Percentiles rank a stretch among this genome's conserved stretches.
Conservation (phyloP, 2,888 invertebrate species). For the Ramazzottius varieornatus region DNA sequence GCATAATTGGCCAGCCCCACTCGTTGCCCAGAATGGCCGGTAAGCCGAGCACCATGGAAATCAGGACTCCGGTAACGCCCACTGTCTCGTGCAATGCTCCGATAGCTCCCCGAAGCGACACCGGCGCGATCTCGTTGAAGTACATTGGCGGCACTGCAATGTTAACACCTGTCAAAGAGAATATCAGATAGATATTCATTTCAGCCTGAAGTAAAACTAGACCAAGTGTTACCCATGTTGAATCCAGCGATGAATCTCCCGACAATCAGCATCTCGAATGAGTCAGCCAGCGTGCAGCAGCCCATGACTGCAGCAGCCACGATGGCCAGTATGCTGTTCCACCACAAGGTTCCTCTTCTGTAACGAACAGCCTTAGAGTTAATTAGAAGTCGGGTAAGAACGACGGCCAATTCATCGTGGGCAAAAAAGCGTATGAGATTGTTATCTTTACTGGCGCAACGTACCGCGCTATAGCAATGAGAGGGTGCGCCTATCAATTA, state of each 20-base stretch:
- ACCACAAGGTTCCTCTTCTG: constrained; percentile 45
- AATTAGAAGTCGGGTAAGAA: no score
- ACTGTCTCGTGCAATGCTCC: constrained; percentile 25
- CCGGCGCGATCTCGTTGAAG: constrained; percentile 25
- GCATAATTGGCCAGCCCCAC: constrained; percentile 19
- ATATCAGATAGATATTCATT: no score
- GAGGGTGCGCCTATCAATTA: no score
- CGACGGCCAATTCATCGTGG: no score
- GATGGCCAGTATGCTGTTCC: constrained; percentile 50
- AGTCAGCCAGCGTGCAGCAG: constrained; percentile 25
- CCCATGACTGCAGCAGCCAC: constrained; percentile 37
- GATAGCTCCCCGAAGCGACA: constrained; percentile 21
- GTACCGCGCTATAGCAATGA: no score
- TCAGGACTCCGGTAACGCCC: constrained; percentile 22
- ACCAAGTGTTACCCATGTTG: no score
- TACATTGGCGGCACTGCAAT: constrained; percentile 26
- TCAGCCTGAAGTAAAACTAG: no score
- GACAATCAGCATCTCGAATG: constrained; percentile 47
- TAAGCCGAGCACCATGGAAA: constrained; percentile 22
- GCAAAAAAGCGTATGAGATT: no score
- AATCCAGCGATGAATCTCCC: constrained; percentile 54
- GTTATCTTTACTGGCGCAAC: no score
- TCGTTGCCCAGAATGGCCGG: constrained; percentile 19
- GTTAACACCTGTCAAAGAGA: no score
- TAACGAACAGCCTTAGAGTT: no score